Percentiles rank a stretch among this genome's conserved stretches.
Conservation (phyloP, 2,113 vertebrate genomes). For the Phrynosoma platyrhinos region DNA sequence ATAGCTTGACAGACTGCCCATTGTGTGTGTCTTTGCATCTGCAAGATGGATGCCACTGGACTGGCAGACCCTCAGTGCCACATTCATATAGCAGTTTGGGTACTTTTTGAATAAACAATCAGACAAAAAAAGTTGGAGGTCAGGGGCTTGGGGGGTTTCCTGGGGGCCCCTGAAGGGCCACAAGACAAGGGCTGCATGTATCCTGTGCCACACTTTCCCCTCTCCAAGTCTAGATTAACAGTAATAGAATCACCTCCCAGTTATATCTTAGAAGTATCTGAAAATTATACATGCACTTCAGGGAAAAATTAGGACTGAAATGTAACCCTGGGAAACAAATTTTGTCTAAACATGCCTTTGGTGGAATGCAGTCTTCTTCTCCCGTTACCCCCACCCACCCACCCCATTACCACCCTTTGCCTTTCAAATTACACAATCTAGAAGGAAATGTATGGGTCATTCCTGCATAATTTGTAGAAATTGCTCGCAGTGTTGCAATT, state of each 20-base stretch:
- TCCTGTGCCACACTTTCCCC: neutral
- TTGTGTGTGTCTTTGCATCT: no score
- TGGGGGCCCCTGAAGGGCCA: no score
- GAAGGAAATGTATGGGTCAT: slow-evolving; percentile 30
- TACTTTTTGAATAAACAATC: no score
- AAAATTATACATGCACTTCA: neutral
- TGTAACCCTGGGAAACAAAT: slow-evolving; percentile 10
- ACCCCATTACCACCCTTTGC: neutral
- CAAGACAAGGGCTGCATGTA: neutral
- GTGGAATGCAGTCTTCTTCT: slow-evolving; percentile 15
- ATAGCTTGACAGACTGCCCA: no score
- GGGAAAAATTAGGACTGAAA: slow-evolving; percentile 15
- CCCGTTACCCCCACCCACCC: neutral
- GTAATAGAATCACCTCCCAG: neutral
- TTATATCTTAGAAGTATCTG: neutral
- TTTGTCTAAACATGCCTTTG: slow-evolving; percentile 25
- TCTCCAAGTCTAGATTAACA: neutral
- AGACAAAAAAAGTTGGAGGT: no score
- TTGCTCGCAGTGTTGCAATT: slow-evolving; percentile 21
- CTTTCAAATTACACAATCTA: slow-evolving; percentile 41
- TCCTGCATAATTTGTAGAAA: slow-evolving; percentile 41
- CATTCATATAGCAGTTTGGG: no score
- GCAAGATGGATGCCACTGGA: no score
- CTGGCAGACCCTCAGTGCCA: no score
- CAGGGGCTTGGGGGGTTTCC: no score